Conservation (phyloP, 2,888 invertebrate species). For the Caenorhabditis angaria region DNA sequence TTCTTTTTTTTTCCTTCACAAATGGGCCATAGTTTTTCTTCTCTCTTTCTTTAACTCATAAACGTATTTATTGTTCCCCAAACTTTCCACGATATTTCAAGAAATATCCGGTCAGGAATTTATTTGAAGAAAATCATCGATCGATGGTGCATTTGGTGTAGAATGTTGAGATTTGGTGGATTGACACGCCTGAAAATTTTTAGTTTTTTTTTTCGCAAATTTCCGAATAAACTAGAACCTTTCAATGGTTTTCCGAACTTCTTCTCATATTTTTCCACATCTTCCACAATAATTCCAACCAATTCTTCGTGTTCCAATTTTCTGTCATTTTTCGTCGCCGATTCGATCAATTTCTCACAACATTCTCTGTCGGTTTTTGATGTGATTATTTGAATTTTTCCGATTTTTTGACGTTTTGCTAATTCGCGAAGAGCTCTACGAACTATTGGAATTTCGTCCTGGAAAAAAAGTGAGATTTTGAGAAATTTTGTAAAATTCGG, state of each 20-base stretch:
- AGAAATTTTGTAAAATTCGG: not conserved
- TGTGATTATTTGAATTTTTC: conserved; percentile 8
- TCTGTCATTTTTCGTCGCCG: conserved; percentile 9
- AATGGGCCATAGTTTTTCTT: conserved; percentile 4
- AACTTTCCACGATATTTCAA: not conserved
- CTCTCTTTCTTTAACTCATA: not conserved
- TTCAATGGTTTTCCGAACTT: not conserved
- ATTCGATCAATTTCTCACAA: conserved; percentile 15
- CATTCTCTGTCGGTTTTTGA: conserved; percentile 10
- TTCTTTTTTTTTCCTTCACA: conserved; percentile 2
- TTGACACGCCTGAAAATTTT: conserved; percentile 20
- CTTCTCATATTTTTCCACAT: conserved; percentile 9
- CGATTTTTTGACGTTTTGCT: conserved; percentile 9
- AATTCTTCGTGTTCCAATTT: conserved; percentile 18
- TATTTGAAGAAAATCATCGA: not conserved
- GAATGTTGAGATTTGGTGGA: conserved; percentile 16
- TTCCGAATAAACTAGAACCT: no score
- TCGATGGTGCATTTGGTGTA: conserved; percentile 10
- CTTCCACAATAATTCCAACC: conserved; percentile 20
- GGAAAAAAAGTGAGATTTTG: not conserved
- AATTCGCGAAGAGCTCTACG: conserved; percentile 16
- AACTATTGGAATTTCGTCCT: not conserved
- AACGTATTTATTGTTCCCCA: not conserved
- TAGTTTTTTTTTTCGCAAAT: not conserved
- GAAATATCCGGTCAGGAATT: not conserved